These are phyloP conservation scores for Trichomycterus rosablanca DNA, from an alignment of 2,113 vertebrate species.

Conservation along the genomic window DNA sequence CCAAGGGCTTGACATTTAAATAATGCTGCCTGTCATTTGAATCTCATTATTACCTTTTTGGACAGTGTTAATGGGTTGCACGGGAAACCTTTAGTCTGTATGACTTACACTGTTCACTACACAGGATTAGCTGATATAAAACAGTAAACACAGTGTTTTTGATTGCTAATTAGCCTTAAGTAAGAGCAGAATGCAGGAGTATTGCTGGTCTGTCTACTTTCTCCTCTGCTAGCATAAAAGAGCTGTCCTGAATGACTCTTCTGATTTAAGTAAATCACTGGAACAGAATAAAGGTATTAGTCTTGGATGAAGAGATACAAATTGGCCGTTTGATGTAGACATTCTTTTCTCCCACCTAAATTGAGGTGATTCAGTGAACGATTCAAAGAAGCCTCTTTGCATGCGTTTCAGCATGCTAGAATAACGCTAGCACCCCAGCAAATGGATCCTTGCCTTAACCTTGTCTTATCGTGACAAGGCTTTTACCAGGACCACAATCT, in stretches of 20 bases:
- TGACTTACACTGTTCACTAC: background rate
- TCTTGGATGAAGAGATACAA: constrained; percentile 44
- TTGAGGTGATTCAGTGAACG: background rate
- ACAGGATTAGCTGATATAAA: no score
- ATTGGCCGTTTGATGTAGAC: constrained; percentile 35
- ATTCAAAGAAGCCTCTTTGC: constrained; percentile 13
- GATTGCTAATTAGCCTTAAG: no score
- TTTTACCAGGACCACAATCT: constrained; percentile 14
- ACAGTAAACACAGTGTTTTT: no score
- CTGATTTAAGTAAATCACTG: constrained; percentile 5
- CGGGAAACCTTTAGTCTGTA: constrained; percentile 37
- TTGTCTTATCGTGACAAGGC: background rate
- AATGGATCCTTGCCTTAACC: constrained; percentile 1
- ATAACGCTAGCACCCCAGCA: background rate
- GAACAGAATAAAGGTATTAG: constrained; percentile 49
- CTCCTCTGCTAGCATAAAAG: background rate
- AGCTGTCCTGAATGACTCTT: background rate
- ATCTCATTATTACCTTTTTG: constrained; percentile 37
- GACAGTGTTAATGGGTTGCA: constrained; percentile 36
- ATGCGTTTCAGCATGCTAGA: constrained; percentile 9
- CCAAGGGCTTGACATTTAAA: constrained; percentile 46
- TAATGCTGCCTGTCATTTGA: constrained; percentile 40
- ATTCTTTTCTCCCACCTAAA: constrained; percentile 2
- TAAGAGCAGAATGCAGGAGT: background rate
- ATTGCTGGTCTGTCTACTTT: background rate